Percentiles rank a stretch among this genome's conserved stretches.
phyloP scores from a whole-genome alignment of 2,113 vertebrate genomes.

The Dissostichus mawsoni region DNA sequence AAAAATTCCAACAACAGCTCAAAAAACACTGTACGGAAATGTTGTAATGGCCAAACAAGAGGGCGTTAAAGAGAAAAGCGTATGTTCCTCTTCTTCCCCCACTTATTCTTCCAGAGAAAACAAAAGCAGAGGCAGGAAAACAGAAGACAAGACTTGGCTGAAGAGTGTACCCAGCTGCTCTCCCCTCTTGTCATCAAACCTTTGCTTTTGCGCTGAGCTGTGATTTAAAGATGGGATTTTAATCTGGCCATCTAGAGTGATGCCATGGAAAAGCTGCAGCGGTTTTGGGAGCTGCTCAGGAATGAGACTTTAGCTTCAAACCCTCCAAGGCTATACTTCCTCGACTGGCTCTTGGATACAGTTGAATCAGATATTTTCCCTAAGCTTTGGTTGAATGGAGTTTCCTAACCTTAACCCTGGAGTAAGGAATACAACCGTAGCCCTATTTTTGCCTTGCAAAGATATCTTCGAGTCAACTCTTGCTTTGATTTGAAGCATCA shows the following conservation, averaged over 20 bases:
- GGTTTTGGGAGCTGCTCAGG: slow-evolving; percentile 60
- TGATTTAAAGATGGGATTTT: slow-evolving; percentile 72
- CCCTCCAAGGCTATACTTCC: slow-evolving; percentile 22
- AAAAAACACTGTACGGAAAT: slow-evolving; percentile 12
- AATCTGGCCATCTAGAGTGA: slow-evolving; percentile 71
- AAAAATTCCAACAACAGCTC: neutral
- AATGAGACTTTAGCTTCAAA: slow-evolving; percentile 52
- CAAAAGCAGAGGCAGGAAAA: slow-evolving; percentile 45
- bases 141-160: slow-evolving; percentile 45
- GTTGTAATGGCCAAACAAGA: slow-evolving; percentile 41
- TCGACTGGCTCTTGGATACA: slow-evolving; percentile 31
- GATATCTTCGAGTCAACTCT: neutral
- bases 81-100: slow-evolving; percentile 8
- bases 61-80: slow-evolving; percentile 21
- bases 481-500: neutral
- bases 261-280: slow-evolving; percentile 74
- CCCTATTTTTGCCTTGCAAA: neutral
- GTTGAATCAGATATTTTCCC: slow-evolving; percentile 36
- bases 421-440: neutral
- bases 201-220: slow-evolving; percentile 42
- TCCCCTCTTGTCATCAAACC: slow-evolving; percentile 43
- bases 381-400: neutral
- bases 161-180: slow-evolving; percentile 68
- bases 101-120: slow-evolving; percentile 54
- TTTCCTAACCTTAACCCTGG: neutral